Conservation (phyloP, 1,140 invertebrate genomes). For the Leptoteleia sp. region DNA sequence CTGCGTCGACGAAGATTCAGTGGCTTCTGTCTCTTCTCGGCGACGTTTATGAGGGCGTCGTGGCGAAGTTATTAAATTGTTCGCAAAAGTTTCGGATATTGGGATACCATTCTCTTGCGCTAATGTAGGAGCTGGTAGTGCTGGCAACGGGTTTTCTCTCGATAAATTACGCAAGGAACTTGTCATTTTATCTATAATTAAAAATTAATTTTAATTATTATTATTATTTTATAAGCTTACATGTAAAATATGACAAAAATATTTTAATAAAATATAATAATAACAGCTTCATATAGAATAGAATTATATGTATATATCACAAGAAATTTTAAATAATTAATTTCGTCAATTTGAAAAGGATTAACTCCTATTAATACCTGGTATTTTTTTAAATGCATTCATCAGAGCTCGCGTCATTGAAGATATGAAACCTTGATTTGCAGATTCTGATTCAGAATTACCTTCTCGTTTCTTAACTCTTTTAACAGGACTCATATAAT, state of each 20-base stretch:
- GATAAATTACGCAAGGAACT: slow-evolving; percentile 31
- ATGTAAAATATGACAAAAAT: no score
- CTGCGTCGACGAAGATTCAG: background rate
- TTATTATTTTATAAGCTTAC: no score
- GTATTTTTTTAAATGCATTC: slow-evolving; percentile 70
- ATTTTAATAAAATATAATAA: background rate
- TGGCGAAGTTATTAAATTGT: slow-evolving; percentile 11
- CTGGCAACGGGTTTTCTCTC: slow-evolving; percentile 1
- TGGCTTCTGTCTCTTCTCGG: slow-evolving; percentile 8
- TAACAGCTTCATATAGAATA: no score
- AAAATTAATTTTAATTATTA: background rate
- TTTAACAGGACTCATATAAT: slow-evolving; percentile 34
- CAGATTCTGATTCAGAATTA: background rate
- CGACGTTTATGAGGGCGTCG: slow-evolving; percentile 21
- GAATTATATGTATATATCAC: no score
- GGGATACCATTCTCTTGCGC: background rate
- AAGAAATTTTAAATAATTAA: no score
- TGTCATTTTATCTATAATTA: slow-evolving; percentile 31
- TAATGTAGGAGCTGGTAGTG: background rate
- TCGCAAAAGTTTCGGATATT: background rate
- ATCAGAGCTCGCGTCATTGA: slow-evolving; percentile 71
- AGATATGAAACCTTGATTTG: slow-evolving; percentile 64
- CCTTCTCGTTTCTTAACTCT: slow-evolving; percentile 26
- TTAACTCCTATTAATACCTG: slow-evolving; percentile 59
- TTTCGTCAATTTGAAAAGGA: background rate